Conservation (phyloP, 2,797 vertebrate genomes). For the Phalanger gymnotis region DNA sequence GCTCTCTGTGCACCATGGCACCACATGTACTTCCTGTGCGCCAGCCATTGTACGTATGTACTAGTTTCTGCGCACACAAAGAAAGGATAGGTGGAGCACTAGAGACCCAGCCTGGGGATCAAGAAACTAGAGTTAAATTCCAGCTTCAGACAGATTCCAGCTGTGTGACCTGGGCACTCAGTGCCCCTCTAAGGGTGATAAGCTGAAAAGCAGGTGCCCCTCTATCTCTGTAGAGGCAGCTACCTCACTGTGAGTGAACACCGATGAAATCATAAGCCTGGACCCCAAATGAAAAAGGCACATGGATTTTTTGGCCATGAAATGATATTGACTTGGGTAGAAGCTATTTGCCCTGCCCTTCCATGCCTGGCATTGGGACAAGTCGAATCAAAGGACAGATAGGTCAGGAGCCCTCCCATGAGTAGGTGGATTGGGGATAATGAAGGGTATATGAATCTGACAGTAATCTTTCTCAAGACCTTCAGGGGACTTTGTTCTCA, state of each 20-base stretch:
- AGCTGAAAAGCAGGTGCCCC: neutral
- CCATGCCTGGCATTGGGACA: fast-evolving
- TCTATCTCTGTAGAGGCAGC: neutral
- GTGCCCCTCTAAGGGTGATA: neutral
- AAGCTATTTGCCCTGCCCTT: neutral
- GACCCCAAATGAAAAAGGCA: neutral
- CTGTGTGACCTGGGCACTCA: neutral
- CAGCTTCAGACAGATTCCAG: neutral
- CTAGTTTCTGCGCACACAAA: neutral
- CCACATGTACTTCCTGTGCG: neutral
- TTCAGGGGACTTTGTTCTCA: constrained; percentile 85
- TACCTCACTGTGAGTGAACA: neutral
- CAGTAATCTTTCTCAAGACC: constrained; percentile 76
- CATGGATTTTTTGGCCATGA: neutral
- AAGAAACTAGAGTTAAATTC: neutral
- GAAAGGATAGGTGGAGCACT: neutral
- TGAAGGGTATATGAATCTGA: fast-evolving
- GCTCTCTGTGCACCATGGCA: too few species aligned
- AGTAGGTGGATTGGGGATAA: neutral
- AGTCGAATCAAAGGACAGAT: neutral
- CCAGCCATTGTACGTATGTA: too few species aligned
- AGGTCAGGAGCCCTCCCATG: neutral
- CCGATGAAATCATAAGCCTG: neutral
- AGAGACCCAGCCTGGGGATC: neutral
- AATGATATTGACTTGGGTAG: neutral